Conservation (phyloP, 2,888 invertebrate species). For the Ornithoptera priamus region DNA sequence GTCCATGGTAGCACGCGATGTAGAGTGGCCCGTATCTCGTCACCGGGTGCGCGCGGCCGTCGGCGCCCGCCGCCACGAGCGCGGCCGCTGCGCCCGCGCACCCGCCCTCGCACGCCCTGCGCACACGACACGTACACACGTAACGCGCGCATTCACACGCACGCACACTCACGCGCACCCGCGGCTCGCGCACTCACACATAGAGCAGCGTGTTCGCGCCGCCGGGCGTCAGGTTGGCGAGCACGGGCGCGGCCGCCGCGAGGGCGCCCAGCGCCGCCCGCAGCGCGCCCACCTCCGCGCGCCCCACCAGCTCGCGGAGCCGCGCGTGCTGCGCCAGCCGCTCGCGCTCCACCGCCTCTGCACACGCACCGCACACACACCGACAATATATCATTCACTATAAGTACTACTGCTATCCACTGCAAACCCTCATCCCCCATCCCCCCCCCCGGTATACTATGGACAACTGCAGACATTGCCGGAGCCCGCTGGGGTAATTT, state of each 20-base stretch:
- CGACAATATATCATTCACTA: too few relatives aligned
- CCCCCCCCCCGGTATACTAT: too few relatives aligned
- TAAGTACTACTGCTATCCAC: too few relatives aligned
- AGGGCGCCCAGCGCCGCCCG: constrained; percentile 83
- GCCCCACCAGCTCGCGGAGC: constrained; percentile 87
- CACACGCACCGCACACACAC: background rate
- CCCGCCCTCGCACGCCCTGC: constrained; percentile 92
- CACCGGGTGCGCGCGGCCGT: constrained; percentile 93
- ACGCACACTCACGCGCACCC: background rate
- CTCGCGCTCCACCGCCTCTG: constrained; percentile 87
- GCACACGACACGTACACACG: too few relatives aligned
- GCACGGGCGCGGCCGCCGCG: constrained; percentile 83
- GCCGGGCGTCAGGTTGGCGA: constrained; percentile 92
- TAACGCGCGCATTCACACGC: background rate
- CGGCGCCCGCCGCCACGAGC: constrained; percentile 90
- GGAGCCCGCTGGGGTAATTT: too few relatives aligned
- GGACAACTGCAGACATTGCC: too few relatives aligned
- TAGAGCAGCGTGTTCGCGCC: constrained; percentile 94
- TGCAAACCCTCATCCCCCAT: too few relatives aligned
- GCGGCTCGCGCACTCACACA: constrained; percentile 80
- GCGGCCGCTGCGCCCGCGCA: constrained; percentile 87
- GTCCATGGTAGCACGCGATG: constrained; percentile 93
- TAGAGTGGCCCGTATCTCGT: constrained; percentile 96
- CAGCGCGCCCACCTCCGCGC: constrained; percentile 85
- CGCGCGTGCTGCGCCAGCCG: constrained; percentile 86